phyloP scores from a whole-genome alignment of 2,888 invertebrate species.

The Hypselothyrea guttata region DNA sequence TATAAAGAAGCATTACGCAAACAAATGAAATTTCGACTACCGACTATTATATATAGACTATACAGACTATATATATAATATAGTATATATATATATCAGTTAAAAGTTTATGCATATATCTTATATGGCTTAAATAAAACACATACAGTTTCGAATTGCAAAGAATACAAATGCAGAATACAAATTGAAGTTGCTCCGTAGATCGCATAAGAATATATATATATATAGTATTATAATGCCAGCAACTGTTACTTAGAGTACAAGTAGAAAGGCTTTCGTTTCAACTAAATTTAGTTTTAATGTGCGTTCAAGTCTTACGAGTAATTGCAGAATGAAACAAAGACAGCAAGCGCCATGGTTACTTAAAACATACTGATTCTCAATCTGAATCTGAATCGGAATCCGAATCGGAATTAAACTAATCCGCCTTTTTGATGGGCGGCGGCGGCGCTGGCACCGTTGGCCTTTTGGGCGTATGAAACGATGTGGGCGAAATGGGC shows the following conservation, averaged over 20 bases:
- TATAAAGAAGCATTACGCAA: too few relatives aligned
- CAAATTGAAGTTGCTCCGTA: constrained; percentile 40
- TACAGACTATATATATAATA: constrained; percentile 52
- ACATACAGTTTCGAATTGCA: constrained; percentile 63
- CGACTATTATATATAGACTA: too few relatives aligned
- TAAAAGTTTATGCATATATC: constrained; percentile 32
- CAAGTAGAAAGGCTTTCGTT: constrained; percentile 34
- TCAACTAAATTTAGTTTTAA: constrained; percentile 58
- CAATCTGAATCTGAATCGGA: constrained; percentile 15
- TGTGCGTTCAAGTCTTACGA: constrained; percentile 63
- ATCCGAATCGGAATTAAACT: constrained; percentile 30
- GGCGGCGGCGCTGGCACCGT: constrained; percentile 80
- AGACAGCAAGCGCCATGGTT: constrained; percentile 38
- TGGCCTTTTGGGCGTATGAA: constrained; percentile 78
- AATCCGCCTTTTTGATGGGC: constrained; percentile 70
- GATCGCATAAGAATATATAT: constrained; percentile 30
- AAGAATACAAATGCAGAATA: constrained; percentile 75
- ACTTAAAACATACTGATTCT: too few relatives aligned
- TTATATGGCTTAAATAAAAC: constrained; percentile 65
- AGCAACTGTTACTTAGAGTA: constrained; percentile 32
- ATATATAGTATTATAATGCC: constrained; percentile 19
- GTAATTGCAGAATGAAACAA: constrained; percentile 19
- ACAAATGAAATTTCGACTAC: constrained; percentile 58
- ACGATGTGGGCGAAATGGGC: constrained; percentile 76
- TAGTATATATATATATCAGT: constrained; percentile 32